Base-by-base conservation (phyloP, 2,888 invertebrate genomes). In the Drosophila suboccidentalis region DNA sequence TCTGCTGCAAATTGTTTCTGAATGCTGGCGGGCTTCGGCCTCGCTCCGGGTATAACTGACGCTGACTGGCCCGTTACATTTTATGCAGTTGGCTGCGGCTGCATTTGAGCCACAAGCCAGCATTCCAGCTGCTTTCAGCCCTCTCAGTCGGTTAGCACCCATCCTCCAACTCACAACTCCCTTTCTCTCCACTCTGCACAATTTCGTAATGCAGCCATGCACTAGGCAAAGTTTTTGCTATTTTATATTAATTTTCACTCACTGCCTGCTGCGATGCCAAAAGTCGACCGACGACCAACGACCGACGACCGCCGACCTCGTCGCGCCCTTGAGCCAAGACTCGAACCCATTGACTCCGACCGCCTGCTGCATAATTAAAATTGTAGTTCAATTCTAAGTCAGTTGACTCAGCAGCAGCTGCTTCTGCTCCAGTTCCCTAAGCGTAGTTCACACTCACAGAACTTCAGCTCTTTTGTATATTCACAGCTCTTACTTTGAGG, bases 1-100 rank as follows among this genome's bases (percentile, higher is more conserved):
- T 89, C 90, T 90, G 80, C 78, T 78, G 90, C 90, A 89, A 89
- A 89, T 89, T 89, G 90, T 90, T 89, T 90, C 90, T 90, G 90
- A 90, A 90, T 86, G 82, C 78, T 76, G 83, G 43, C 77, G 71
- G 84, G 82, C 57, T 60, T 69, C 55, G 84, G 82, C 57, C 62
- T 69, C 55, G 60, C 63, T 49, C 29, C 53, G 32, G 41, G 46
- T 34, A 26, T 15, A 61, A 51, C 63, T 44, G 47, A 58, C 71
- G 57, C 36, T 58, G 74, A 66, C 71, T 75, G 68, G 68, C 64
- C 71, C 83, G 83, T 86, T 83, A 88, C 83, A 87, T 87, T 87
- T 89, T 87, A 79, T 89, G 89, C 82, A 87, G 70, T 76, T 70
- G 74, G 44, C 66, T 68, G 80, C 26, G 68, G 83, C 81, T 81